phyloP scores from a whole-genome alignment of 1,140 invertebrate species.

The Drosophila pseudoananassae region DNA sequence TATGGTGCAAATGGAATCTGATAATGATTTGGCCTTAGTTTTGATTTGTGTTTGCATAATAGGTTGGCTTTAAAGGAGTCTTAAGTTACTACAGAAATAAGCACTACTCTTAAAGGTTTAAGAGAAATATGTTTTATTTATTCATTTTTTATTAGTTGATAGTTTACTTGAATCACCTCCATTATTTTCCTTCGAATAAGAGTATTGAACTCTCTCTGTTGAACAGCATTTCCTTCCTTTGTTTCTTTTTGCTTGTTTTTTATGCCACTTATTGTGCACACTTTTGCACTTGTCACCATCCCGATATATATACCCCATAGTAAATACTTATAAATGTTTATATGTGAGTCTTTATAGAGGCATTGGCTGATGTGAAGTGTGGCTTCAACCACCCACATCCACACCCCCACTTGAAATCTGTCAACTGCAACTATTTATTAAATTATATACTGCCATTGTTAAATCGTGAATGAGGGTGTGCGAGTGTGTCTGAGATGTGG shows the following conservation, averaged over 20 bases:
- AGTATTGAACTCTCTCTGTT: slow-evolving; percentile 4
- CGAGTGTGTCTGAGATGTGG: not conserved
- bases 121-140: too few species aligned
- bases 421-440: slow-evolving; percentile 83
- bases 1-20: slow-evolving; percentile 14
- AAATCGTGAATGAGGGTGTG: slow-evolving; percentile 53
- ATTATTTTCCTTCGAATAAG: slow-evolving; percentile 1
- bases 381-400: not conserved
- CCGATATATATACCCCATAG: slow-evolving; percentile 22
- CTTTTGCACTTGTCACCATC: slow-evolving; percentile 69
- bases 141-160: too few species aligned
- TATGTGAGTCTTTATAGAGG: slow-evolving; percentile 37
- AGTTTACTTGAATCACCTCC: not conserved
- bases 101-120: too few species aligned
- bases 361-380: slow-evolving; percentile 48
- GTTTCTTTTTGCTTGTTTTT: slow-evolving; percentile 55
- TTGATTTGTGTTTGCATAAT: not conserved
- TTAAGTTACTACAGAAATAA: too few species aligned
- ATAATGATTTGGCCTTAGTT: not conserved
- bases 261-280: slow-evolving; percentile 69
- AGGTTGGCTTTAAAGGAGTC: too few species aligned
- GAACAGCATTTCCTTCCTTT: not conserved
- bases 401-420: slow-evolving; percentile 72
- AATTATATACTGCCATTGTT: slow-evolving; percentile 79
- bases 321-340: not conserved